Base-by-base conservation (phyloP, 2,797 vertebrate species). In the Toxotes lorentzi region DNA sequence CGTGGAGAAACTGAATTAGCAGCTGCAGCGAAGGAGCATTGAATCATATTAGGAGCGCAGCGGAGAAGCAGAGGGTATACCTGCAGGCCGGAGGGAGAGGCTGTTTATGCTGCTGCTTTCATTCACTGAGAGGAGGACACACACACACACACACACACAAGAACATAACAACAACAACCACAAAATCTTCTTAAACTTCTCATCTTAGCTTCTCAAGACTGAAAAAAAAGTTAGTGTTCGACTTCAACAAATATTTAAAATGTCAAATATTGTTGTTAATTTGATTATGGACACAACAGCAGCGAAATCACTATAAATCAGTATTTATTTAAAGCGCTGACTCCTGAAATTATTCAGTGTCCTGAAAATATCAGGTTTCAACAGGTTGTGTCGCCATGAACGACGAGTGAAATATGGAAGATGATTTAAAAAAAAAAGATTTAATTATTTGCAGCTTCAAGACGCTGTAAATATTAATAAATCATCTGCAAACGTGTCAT, bases 1-100 rank as follows among this genome's bases (percentile, higher is more conserved):
- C 45, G 41, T 13, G 72, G 62, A 83, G 60, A 73, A 82, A 85
- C 77, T 85, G 61, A 84, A 88, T 88, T 82, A 87, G 73, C 82
- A 84, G 78, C 81, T 86, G 75, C 80, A 68, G 78, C 77, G 66
- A 60, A 59, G 70, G 76, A 83, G 81, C 81, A 83, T 50, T 80
- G 78, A 64, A 84, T 81, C 76, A 32, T 0, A 81, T 84, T 79
- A 86, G 67, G 66, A 73, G 73, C 53, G 78, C 58, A 40, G 79
- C 65, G 32, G 68, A 80, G 57, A 64, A 77, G 81, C 77, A 35
- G 73, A 61, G 69, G 73, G 50, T 81, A 89, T 81, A 89, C 79
- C 79, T 89, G 85, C 76, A 65, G 86, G 81, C 83, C 78, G 57
- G 24, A 70, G 73, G 53, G 40, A 74, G 57, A 43, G 5, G 17